A percentile compares a stretch with the other conserved stretches of the same genome.
Evolutionary conservation across 2,888 invertebrate species (phyloP).

Genomic region (Pristionchus fissidentatus): DNA sequence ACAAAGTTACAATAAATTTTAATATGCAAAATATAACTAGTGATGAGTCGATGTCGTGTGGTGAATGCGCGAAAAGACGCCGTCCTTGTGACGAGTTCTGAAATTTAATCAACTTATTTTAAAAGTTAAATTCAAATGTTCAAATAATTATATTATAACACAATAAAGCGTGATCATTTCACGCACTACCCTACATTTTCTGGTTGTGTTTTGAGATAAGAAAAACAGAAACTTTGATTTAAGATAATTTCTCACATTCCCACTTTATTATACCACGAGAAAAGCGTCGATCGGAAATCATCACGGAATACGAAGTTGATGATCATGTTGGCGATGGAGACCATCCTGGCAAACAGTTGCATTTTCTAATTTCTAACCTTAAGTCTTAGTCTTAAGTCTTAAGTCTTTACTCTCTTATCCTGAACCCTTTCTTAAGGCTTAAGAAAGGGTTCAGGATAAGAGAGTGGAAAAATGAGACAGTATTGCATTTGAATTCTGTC

Average conservation of each 20-base stretch:
- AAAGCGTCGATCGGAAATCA: slow-evolving; percentile 33
- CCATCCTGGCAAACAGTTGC: not conserved
- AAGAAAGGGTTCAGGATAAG: too few species aligned
- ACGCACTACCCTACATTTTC: too few species aligned
- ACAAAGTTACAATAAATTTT: not conserved
- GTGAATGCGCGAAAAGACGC: not conserved
- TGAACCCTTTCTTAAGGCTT: too few species aligned
- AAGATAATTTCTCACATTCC: too few species aligned
- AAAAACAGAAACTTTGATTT: too few species aligned
- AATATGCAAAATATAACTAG: not conserved
- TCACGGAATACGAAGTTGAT: slow-evolving; percentile 45
- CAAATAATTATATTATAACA: too few species aligned
- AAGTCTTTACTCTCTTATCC: too few species aligned
- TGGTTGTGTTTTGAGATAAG: too few species aligned
- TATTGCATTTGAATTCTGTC: not conserved
- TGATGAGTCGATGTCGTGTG: slow-evolving; percentile 12
- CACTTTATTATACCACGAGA: not conserved
- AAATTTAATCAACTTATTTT: not conserved
- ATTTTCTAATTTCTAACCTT: not conserved
- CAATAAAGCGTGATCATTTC: too few species aligned
- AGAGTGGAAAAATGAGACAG: not conserved
- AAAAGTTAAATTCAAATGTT: too few species aligned
- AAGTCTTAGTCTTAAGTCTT: too few species aligned
- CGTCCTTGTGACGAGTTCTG: not conserved
- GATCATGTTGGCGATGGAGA: slow-evolving; percentile 40